phyloP scores from a whole-genome alignment of 2,113 vertebrate species.

The Recurvirostra avosetta region DNA sequence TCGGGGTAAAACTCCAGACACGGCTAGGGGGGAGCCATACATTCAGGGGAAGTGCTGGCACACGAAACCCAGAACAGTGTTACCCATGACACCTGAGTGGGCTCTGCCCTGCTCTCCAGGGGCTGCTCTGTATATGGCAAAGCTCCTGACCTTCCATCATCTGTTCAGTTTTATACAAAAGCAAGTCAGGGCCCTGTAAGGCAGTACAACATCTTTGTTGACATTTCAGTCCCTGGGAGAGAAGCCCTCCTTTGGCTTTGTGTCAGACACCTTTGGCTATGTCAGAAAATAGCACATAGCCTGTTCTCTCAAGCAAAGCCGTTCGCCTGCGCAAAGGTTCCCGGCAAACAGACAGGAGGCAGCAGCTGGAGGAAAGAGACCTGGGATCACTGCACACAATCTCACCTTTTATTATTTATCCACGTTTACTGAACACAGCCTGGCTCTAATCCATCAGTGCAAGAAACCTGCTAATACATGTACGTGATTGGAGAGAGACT shows the following conservation, averaged over 20 bases:
- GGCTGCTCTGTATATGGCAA: neutral
- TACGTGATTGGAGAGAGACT: neutral
- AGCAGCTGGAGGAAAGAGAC: neutral
- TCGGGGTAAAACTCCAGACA: neutral
- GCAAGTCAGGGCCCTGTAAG: neutral
- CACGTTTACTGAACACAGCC: neutral
- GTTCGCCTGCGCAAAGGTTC: neutral
- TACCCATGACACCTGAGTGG: neutral
- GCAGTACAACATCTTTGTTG: conserved; percentile 29
- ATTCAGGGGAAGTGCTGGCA: neutral
- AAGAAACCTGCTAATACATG: neutral
- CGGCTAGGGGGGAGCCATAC: neutral
- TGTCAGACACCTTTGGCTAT: conserved; percentile 48
- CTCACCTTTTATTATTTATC: conserved; percentile 43
- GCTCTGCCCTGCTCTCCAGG: neutral
- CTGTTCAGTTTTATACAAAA: conserved; percentile 38
- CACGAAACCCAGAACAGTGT: neutral
- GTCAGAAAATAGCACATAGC: neutral
- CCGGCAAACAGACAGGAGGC: neutral
- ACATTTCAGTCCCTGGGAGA: conserved; percentile 31
- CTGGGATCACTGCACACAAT: conserved; percentile 51
- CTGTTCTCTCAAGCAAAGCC: conserved; percentile 45
- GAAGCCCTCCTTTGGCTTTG: neutral
- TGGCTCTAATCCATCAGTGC: conserved; percentile 18
- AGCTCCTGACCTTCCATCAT: conserved; percentile 42